Evolutionary conservation across 2,113 vertebrate genomes (phyloP).

Genomic region (Spizaetus ornatus): DNA sequence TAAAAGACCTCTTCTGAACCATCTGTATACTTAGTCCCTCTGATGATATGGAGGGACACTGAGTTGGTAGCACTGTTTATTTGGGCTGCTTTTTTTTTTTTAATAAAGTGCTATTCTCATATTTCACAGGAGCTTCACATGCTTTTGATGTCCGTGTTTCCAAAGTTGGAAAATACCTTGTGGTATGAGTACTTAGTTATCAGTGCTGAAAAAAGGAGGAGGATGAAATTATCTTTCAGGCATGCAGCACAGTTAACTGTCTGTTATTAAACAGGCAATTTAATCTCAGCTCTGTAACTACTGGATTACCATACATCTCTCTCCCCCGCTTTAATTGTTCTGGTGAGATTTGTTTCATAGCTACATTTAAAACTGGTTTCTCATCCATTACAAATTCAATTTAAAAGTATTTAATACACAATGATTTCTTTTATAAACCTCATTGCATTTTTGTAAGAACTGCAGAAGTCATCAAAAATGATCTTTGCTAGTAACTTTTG

Average conservation of each 20-base stretch:
- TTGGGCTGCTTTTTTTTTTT: background rate
- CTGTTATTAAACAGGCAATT: background rate
- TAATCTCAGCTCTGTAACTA: background rate
- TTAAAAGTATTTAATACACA: background rate
- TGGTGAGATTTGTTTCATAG: background rate
- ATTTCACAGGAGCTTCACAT: background rate
- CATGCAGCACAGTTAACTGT: background rate
- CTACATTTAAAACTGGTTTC: background rate
- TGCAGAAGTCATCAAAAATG: background rate
- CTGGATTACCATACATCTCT: background rate
- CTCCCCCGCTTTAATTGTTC: background rate
- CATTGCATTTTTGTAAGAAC: background rate
- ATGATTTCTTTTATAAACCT: background rate
- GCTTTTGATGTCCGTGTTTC: background rate
- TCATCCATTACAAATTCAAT: background rate
- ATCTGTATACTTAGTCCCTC: background rate
- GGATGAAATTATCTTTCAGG: background rate
- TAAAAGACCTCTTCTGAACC: background rate
- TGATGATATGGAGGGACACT: rapidly evolving
- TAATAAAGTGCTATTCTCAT: background rate
- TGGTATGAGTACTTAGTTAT: background rate
- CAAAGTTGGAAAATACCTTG: background rate
- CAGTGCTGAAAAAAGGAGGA: background rate
- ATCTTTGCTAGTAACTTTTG: background rate
- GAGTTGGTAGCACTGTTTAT: background rate